phyloP scores from a whole-genome alignment of 2,113 vertebrate species.

The Chauna torquata region DNA sequence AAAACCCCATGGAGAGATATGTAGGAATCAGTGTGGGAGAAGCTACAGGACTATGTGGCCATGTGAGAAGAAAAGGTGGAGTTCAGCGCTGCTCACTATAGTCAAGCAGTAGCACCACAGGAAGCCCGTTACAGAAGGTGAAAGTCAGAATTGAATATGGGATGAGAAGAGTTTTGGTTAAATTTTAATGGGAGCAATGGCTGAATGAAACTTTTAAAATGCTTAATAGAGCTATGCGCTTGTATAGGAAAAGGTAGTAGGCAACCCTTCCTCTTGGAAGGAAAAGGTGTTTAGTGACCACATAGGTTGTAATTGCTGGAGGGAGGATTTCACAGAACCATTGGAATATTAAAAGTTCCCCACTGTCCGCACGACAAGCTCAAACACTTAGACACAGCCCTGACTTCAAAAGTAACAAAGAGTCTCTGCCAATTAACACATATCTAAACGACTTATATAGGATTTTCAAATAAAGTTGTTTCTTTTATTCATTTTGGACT shows the following conservation, averaged over 20 bases:
- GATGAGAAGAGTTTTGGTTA: not conserved
- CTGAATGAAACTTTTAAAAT: not conserved
- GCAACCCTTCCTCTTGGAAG: not conserved
- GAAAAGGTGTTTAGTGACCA: not conserved
- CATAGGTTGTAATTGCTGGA: not conserved
- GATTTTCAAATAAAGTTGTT: not conserved
- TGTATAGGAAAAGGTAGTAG: not conserved
- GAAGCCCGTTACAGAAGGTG: not conserved
- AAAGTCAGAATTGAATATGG: not conserved
- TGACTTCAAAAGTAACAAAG: not conserved
- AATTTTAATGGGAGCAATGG: not conserved
- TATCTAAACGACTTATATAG: accelerated
- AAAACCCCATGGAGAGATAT: not conserved
- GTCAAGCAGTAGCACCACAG: not conserved
- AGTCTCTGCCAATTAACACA: not conserved
- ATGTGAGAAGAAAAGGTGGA: not conserved
- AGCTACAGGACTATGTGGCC: not conserved
- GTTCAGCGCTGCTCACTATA: not conserved
- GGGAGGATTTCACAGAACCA: not conserved
- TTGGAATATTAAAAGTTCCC: not conserved
- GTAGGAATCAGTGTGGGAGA: not conserved
- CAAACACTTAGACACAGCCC: not conserved
- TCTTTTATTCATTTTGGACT: not conserved
- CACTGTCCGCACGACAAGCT: accelerated
- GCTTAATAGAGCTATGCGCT: not conserved